phyloP scores from a whole-genome alignment of 2,888 invertebrate species.

The Cephonodes hylas region DNA sequence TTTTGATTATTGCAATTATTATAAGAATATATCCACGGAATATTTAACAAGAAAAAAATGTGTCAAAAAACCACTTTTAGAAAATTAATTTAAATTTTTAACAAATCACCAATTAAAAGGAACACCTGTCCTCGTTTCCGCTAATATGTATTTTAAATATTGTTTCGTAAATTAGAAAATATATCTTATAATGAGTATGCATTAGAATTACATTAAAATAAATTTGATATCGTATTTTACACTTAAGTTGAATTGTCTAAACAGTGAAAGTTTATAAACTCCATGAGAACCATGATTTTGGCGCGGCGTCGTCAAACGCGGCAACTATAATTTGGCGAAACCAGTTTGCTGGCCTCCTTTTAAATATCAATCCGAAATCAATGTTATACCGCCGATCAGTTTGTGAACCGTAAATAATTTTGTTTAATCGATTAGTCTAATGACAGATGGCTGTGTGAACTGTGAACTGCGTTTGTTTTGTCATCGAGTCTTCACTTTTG shows the following conservation, averaged over 20 bases:
- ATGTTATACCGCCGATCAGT: conserved; percentile 15
- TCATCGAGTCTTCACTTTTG: background rate
- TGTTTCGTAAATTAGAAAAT: background rate
- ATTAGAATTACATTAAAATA: background rate
- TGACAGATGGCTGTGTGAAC: conserved; percentile 18
- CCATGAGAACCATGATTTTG: conserved; percentile 21
- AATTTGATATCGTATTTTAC: background rate
- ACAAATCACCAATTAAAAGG: too few relatives aligned
- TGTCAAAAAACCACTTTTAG: background rate
- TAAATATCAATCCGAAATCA: conserved; percentile 23
- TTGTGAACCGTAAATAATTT: conserved; percentile 14
- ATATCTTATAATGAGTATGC: background rate
- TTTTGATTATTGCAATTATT: background rate
- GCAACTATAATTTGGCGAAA: conserved; percentile 22
- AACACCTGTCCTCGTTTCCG: background rate
- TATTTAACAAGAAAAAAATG: background rate
- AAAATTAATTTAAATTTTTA: too few relatives aligned
- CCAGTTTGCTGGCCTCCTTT: conserved; percentile 30
- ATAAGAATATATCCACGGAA: background rate
- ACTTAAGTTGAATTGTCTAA: background rate
- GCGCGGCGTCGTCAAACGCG: conserved; percentile 21
- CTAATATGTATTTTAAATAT: background rate
- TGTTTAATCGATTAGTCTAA: conserved; percentile 19
- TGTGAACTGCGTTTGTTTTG: conserved; percentile 10
- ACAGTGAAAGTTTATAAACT: conserved; percentile 28